Percentiles rank a stretch among this genome's conserved stretches.
Conservation (phyloP, 1,140 invertebrate species). For the Mylabris phalerata region DNA sequence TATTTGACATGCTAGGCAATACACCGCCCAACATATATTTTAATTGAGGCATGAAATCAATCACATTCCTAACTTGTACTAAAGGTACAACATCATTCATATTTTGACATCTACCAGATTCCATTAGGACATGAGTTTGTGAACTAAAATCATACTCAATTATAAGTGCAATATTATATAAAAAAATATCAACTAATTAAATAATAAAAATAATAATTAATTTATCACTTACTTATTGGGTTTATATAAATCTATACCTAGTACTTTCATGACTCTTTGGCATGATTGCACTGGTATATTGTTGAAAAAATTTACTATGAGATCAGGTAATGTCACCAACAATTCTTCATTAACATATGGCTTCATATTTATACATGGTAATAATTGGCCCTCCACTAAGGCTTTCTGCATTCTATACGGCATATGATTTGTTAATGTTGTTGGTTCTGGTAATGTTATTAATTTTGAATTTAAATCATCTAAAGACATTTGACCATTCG, state of each 20-base stretch:
- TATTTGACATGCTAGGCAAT: slow-evolving; percentile 42
- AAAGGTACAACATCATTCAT: slow-evolving; percentile 57
- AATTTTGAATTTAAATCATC: slow-evolving; percentile 43
- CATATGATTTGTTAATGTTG: slow-evolving; percentile 52
- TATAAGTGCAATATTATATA: too few species aligned
- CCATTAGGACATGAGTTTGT: slow-evolving; percentile 66
- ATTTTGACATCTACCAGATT: slow-evolving; percentile 64
- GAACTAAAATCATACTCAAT: slow-evolving; percentile 45
- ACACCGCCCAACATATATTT: slow-evolving; percentile 64
- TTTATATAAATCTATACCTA: slow-evolving; percentile 69
- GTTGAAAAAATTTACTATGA: slow-evolving; percentile 73
- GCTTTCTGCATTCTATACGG: slow-evolving; percentile 71
- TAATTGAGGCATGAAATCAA: slow-evolving; percentile 78
- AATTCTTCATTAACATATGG: slow-evolving; percentile 72
- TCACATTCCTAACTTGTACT: slow-evolving; percentile 72
- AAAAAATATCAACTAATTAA: slow-evolving; percentile 12
- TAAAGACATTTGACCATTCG: slow-evolving; percentile 45
- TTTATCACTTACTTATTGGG: slow-evolving; percentile 65
- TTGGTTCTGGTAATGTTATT: slow-evolving; percentile 55
- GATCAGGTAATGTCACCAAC: slow-evolving; percentile 74
- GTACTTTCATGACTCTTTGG: slow-evolving; percentile 68
- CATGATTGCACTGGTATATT: slow-evolving; percentile 62
- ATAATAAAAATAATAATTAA: background rate
- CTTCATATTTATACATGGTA: slow-evolving; percentile 80
- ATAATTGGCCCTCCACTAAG: slow-evolving; percentile 68